Evolutionary conservation across 2,888 invertebrate species (phyloP).

Genomic region (Tenthredo distinguenda): DNA sequence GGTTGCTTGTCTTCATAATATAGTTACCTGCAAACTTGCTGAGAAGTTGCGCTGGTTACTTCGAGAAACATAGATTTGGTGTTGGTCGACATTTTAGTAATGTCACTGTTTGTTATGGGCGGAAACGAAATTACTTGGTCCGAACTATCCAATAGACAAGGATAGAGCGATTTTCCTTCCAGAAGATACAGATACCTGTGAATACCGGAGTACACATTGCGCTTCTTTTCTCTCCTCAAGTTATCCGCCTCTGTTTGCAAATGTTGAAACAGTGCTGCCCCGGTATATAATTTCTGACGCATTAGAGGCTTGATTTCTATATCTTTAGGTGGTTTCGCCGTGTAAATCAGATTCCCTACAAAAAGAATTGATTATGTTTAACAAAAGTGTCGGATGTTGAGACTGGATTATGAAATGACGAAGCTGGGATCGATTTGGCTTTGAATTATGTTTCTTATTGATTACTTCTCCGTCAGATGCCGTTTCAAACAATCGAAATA

Average conservation of each 20-base stretch:
- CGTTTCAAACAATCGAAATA: too few species aligned
- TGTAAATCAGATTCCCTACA: conserved; percentile 83
- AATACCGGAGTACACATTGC: conserved; percentile 90
- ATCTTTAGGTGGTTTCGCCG: conserved; percentile 83
- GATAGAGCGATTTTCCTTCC: conserved; percentile 87
- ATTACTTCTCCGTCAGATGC: too few species aligned
- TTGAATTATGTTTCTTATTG: too few species aligned
- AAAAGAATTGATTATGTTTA: conserved; percentile 51
- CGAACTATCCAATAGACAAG: conserved; percentile 85
- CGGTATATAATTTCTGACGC: conserved; percentile 82
- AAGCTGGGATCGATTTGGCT: too few species aligned
- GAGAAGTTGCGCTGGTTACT: conserved; percentile 86
- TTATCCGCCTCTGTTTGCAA: conserved; percentile 89
- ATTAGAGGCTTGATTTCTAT: conserved; percentile 85
- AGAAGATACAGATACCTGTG: conserved; percentile 91
- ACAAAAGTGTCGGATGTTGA: too few species aligned
- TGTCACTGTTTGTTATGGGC: conserved; percentile 91
- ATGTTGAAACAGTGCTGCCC: conserved; percentile 84
- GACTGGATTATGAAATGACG: too few species aligned
- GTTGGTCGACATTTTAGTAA: conserved; percentile 87
- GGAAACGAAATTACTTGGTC: conserved; percentile 90
- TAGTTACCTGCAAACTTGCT: conserved; percentile 81
- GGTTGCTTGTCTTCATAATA: conserved; percentile 54
- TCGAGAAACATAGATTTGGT: conserved; percentile 87
- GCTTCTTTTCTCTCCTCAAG: conserved; percentile 90